Base-by-base conservation (phyloP, 2,888 invertebrate species). In the Tetranychus truncatus region DNA sequence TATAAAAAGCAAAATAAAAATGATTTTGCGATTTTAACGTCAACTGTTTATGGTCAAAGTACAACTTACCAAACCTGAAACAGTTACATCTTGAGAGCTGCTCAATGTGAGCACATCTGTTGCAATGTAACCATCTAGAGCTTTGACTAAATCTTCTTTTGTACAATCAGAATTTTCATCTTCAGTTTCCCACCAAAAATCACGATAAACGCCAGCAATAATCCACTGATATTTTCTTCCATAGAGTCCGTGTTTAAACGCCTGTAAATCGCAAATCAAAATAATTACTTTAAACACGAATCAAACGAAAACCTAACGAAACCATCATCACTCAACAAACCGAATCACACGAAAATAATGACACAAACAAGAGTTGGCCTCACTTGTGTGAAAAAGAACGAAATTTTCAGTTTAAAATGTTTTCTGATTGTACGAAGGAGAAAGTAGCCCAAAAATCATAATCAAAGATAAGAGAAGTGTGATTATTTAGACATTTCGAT, bases 211-310 rank as follows among this genome's bases (percentile, higher is more conserved):
- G 4, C 93, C 94, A 84, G 92, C 90, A 45, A 96, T 89, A 1
- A 96, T 87, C 95, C 95, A 95, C 79, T 95, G 94, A 84, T 94
- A 95, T 76, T 92, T 90, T 7, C 91, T 86, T 0, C 95, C 95
- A 82, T 88, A 92, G 90, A 95, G 82, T 34, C 80, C 81, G 73
- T 79, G 77, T 66, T 77, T 78, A 77, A 80, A 82, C 7, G 83
- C 83, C 79, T 82, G 71, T 20, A 24, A 24, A 8, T n/a, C 34
- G 5, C 0, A 34, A 34, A 34, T 34, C 34, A 4, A 3, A 3
- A 5, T 34, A 34, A 34, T 34, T 34, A 0, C 0, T 34, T 34
- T 3, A 34, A 34, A 34, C 3, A 5, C 4, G 5, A 5, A 34
- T 34, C 34, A 34, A 55, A 55, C 6, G 55, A 55, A 55, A 55